Conservation (phyloP, 2,888 invertebrate genomes). For the Cataglyphis livida region DNA sequence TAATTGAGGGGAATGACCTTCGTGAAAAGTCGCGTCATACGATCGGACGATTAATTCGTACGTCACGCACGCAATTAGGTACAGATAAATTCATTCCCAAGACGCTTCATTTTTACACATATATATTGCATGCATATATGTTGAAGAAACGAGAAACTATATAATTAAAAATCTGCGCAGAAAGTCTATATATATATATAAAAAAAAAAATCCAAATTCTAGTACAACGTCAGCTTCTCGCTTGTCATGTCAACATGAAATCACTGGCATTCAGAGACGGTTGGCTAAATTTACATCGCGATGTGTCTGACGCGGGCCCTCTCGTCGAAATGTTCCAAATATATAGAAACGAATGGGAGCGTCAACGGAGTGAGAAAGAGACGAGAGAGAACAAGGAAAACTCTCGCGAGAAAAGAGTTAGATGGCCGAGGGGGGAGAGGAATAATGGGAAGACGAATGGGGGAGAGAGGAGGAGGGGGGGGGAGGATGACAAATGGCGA, state of each 20-base stretch:
- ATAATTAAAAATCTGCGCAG: not conserved
- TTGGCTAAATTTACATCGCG: slow-evolving; percentile 29
- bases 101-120: not conserved
- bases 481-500: slow-evolving; percentile 32
- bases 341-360: slow-evolving; percentile 4
- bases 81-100: not conserved
- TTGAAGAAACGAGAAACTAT: not conserved
- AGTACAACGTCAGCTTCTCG: slow-evolving; percentile 8
- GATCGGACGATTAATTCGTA: not conserved
- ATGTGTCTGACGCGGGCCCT: not conserved
- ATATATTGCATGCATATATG: no score
- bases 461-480: not conserved
- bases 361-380: slow-evolving; percentile 7
- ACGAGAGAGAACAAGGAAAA: not conserved
- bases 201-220: slow-evolving; percentile 9
- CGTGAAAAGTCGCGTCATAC: not conserved
- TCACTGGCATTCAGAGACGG: not conserved
- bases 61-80: no score
- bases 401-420: slow-evolving; percentile 24
- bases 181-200: not conserved
- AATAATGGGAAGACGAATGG: not conserved
- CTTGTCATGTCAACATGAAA: slow-evolving; percentile 11
- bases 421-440: slow-evolving; percentile 7
- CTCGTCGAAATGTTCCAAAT: slow-evolving; percentile 22
- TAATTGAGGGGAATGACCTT: not conserved